Evolutionary conservation across 2,888 invertebrate genomes (phyloP), one percentile per base, ranked within the genome.

Genomic region (Podabrus alpinus): DNA sequence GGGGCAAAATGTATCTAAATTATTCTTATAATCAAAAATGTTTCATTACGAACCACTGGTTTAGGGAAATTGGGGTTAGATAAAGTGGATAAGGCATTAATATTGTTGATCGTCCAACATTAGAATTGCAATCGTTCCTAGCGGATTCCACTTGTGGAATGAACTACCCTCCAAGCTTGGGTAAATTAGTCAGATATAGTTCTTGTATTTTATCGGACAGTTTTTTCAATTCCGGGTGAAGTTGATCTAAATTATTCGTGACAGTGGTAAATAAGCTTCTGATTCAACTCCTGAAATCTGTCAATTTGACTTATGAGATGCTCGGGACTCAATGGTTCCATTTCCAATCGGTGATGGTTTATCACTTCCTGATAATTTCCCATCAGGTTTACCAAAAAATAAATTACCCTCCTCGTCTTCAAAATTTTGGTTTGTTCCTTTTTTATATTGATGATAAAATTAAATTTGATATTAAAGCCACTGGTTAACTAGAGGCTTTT

Each of bases 291-390:
- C 7, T 25, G 15, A 62, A 77, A 71, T 68, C 68, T 64, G 15
- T 73, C 59, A 11, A 79, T 69, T 68, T 77, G 29, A 4, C 24
- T 66, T 25, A 68, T 45, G 17, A 79, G 74, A 68, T 71, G 67
- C 69, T 78, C 75, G 9, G 62, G 25, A 16, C 17, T 68, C 0
- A 70, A 24, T 10, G 74, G 64, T 19, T 79, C 79, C 16, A 82
- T 71, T 25, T 83, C 80, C 4, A 83, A 68, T 16, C 80, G 78
- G 74, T 79, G 80, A 59, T 74, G 79, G 71, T 81, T 79, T 45
- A 83, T 61, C 15, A 80, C 72, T 9, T 77, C 25, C 17, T 79
- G 77, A 59, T 80, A 75, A 13, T 66, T 66, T 59, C 71, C 68
- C 11, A 75, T 7, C 15, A 72, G 15, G 9, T 45, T 68, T 10